Evolutionary conservation across 2,888 invertebrate genomes (phyloP).

Genomic region (Halictus ligatus): DNA sequence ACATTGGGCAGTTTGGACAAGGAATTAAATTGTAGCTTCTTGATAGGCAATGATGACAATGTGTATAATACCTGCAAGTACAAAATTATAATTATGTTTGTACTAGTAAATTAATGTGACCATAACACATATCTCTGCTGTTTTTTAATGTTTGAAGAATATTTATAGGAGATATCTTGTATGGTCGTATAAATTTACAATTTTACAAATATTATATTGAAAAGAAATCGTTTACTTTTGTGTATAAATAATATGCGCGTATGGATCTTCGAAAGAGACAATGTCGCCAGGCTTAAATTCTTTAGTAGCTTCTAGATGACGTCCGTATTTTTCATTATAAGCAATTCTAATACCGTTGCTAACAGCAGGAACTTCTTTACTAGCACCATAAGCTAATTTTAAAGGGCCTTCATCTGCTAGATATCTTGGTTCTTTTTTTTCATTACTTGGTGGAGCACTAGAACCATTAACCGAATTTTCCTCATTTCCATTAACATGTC

Average conservation of each 20-base stretch:
- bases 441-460: background rate
- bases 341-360: conserved; percentile 78
- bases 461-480: conserved; percentile 32
- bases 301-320: conserved; percentile 79
- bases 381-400: conserved; percentile 74
- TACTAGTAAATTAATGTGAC: background rate
- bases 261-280: conserved; percentile 80
- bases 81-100: background rate
- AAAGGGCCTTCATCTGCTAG: conserved; percentile 72
- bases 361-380: conserved; percentile 76
- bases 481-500: conserved; percentile 17
- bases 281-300: conserved; percentile 81
- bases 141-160: background rate
- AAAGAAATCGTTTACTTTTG: conserved; percentile 74
- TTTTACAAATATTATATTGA: background rate
- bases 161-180: background rate
- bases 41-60: conserved; percentile 81
- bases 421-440: conserved; percentile 69
- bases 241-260: conserved; percentile 78
- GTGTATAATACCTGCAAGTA: conserved; percentile 79
- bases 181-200: background rate
- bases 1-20: conserved; percentile 80
- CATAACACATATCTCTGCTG: background rate
- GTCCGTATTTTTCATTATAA: conserved; percentile 79
- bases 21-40: conserved; percentile 80